Conservation (phyloP, 2,797 vertebrate genomes). For the Phyllotis vaccarum region DNA sequence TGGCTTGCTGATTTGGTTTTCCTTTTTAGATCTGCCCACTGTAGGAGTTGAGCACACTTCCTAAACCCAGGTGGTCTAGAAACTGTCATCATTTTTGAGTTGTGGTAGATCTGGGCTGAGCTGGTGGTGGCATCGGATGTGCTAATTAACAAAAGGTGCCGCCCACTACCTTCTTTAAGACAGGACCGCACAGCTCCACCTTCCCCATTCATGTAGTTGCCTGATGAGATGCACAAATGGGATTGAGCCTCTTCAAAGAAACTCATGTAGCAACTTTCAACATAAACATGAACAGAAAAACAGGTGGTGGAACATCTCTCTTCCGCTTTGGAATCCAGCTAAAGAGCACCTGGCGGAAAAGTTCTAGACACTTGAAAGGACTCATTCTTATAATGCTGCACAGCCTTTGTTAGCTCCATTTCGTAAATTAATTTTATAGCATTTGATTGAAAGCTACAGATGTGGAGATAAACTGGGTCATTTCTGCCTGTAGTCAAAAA, state of each 20-base stretch:
- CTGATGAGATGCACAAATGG: slow-evolving; percentile 46
- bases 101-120: background rate
- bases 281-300: slow-evolving; percentile 51
- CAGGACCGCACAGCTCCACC: slow-evolving; percentile 35
- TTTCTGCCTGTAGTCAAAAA: background rate
- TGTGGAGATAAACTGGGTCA: background rate
- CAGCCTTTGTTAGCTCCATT: slow-evolving; percentile 17
- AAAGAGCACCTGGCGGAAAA: slow-evolving; percentile 39
- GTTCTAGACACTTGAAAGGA: background rate
- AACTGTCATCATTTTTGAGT: background rate
- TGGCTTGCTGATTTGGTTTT: background rate
- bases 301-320: background rate
- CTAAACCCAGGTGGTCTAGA: slow-evolving; percentile 63
- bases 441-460: background rate
- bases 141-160: slow-evolving; percentile 26
- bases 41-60: slow-evolving; percentile 3
- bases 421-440: background rate
- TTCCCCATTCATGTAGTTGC: background rate
- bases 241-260: slow-evolving; percentile 66
- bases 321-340: slow-evolving; percentile 36
- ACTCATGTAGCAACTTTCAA: slow-evolving; percentile 45
- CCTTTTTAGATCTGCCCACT: slow-evolving; percentile 8
- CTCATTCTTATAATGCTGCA: background rate
- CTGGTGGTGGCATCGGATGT: background rate
- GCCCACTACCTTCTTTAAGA: slow-evolving; percentile 57